Evolutionary conservation across 64 coral and sea anemone genomes (phyloP).

Genomic region (Pocillopora verrucosa): DNA sequence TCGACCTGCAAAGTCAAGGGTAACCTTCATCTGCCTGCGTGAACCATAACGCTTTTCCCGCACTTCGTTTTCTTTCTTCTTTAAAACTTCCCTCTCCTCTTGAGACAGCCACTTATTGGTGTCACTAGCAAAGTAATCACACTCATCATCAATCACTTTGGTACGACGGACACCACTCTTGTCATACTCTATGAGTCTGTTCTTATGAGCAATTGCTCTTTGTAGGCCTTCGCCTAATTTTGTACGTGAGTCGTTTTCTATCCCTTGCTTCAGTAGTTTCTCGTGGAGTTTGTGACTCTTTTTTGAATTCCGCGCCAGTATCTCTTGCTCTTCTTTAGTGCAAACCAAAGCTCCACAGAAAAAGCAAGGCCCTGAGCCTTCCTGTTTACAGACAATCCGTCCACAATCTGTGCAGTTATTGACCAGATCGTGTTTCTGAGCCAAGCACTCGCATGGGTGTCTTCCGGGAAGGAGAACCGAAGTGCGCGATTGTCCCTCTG

Average conservation of each 20-base stretch:
- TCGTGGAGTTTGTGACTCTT: constrained; percentile 85
- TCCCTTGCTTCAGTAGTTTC: constrained; percentile 70
- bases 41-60: constrained; percentile 78
- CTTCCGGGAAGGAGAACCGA: constrained; percentile 88
- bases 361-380: constrained; percentile 93
- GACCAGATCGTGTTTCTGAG: constrained; percentile 79
- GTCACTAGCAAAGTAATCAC: constrained; percentile 95
- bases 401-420: constrained; percentile 95
- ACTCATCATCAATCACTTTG: constrained; percentile 97
- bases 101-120: constrained; percentile 83
- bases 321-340: constrained; percentile 76
- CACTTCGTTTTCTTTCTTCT: constrained; percentile 79
- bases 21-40: constrained; percentile 80
- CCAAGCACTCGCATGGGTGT: constrained; percentile 93
- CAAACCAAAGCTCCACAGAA: constrained; percentile 98
- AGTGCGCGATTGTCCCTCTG: constrained; percentile 82
- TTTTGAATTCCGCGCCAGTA: constrained; percentile 89
- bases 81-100: constrained; percentile 70
- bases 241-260: constrained; percentile 28
- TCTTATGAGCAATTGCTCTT: constrained; percentile 88
- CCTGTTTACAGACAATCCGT: constrained; percentile 89
- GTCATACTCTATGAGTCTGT: constrained; percentile 90
- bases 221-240: constrained; percentile 37
- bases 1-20: constrained; percentile 93
- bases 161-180: constrained; percentile 89